These are phyloP conservation scores for Antheraea pernyi DNA, from an alignment of 1,140 invertebrate genomes.

Conservation along the genomic window DNA sequence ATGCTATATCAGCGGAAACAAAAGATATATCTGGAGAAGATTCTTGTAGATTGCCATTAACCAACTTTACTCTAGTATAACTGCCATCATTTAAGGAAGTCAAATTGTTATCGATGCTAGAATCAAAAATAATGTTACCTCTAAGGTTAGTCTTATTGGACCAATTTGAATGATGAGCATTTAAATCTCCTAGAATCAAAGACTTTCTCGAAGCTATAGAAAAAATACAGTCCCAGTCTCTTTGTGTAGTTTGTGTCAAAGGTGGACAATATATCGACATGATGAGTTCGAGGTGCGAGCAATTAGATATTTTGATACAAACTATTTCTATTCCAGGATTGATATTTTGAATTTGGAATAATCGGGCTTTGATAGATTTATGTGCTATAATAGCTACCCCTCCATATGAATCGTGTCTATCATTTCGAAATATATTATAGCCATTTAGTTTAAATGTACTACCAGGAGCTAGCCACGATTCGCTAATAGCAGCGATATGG, in stretches of 20 bases:
- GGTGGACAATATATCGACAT: conserved; percentile 29
- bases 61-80: conserved; percentile 15
- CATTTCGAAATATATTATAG: too few species aligned
- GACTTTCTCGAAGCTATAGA: conserved; percentile 8
- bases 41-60: conserved; percentile 23
- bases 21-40: conserved; percentile 33
- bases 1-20: conserved; percentile 25
- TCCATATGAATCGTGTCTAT: too few species aligned
- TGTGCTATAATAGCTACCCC: too few species aligned
- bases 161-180: conserved; percentile 14
- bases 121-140: conserved; percentile 7
- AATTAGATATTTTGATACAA: too few species aligned
- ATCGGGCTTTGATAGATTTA: too few species aligned
- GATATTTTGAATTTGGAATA: too few species aligned
- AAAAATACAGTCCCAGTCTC: conserved; percentile 28
- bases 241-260: conserved; percentile 10
- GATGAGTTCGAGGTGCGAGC: conserved; percentile 29
- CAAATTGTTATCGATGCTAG: conserved; percentile 6
- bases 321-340: too few species aligned
- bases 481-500: too few species aligned
- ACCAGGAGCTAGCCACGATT: too few species aligned
- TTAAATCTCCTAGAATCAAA: conserved; percentile 13
- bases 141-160: conserved; percentile 9
- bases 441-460: too few species aligned
- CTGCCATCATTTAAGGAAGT: conserved; percentile 8